Base-by-base conservation (phyloP, 2,797 vertebrate species). In the Numenius phaeopus region DNA sequence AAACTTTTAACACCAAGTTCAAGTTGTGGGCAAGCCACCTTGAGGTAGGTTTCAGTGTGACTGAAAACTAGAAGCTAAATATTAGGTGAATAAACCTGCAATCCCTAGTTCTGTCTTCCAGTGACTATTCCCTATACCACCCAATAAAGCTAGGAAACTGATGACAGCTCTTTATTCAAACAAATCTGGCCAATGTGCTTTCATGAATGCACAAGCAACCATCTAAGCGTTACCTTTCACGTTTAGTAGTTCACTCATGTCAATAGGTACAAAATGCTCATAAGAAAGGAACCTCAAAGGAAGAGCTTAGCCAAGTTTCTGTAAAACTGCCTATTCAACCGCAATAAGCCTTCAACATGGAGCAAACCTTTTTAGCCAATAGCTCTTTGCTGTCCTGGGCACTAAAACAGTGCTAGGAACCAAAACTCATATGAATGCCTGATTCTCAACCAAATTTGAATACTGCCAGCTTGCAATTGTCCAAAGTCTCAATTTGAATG, bases 401-500 rank as follows among this genome's bases (percentile, higher is more conserved):
- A 40, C 39, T 22, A 21, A 9, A 4, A 2, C 29, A 39, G 44
- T 15, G 14, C 18, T 14, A 34, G 44, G 46, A 59, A 83, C 19
- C 78, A 78, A 71, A 37, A 30, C 39, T 59, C 39, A 4, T 14
- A 8, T 1, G 22, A 47, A 42, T 2, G 1, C 58, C 44, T 7
- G 26, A 11, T 55, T 75, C 17, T 50, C 46, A 46, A 16, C 52
- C 58, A n/a, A 22, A 40, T 9, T 5, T 14, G 2, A 32, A 54
- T 21, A 23, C 67, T n/a, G n/a, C 16, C 70, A 72, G 26, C 82
- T 79, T 3, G 0, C 39, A 39, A 14, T 1, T 26, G n/a, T n/a
- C n/a, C 6, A 0, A 11, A 73, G 47, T 32, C 46, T 46, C 39
- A 18, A 1, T 21, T 13, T 24, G 9, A 42, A 32, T 1, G 7